phyloP scores from a whole-genome alignment of 2,888 invertebrate genomes.

The Pseudococcus jackbeardsleyi region DNA sequence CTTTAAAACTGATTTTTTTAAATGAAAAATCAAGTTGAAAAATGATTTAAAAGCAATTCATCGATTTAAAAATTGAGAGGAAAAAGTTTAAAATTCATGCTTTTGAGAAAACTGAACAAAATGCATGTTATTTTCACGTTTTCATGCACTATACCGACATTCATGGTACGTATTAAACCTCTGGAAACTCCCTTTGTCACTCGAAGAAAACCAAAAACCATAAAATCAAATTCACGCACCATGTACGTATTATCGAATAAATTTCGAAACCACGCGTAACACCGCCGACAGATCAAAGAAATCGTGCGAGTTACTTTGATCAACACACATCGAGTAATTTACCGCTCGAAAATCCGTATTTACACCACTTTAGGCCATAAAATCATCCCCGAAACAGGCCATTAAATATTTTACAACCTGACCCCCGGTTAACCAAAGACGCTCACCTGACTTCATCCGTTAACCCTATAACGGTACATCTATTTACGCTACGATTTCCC shows the following conservation, averaged over 20 bases:
- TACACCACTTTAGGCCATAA: slow-evolving; percentile 29
- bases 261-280: neutral
- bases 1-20: no score
- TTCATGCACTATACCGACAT: no score
- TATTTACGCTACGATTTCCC: neutral
- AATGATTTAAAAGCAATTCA: no score
- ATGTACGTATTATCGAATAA: no score
- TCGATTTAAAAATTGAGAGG: no score
- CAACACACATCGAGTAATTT: neutral
- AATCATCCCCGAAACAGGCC: slow-evolving; percentile 13
- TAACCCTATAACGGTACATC: slow-evolving; percentile 9
- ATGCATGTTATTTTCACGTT: no score
- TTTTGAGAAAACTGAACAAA: no score
- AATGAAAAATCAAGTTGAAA: no score
- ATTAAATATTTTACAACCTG: slow-evolving; percentile 33
- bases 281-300: neutral
- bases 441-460: neutral
- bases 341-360: neutral
- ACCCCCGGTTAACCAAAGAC: neutral
- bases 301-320: neutral
- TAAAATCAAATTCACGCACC: no score
- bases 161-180: no score
- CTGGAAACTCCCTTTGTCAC: no score
- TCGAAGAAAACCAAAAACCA: neutral
- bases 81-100: no score